A percentile compares a stretch with the other conserved stretches of the same genome.
phyloP scores from a whole-genome alignment of 2,113 vertebrate species.

The Pomatostomus ruficeps region DNA sequence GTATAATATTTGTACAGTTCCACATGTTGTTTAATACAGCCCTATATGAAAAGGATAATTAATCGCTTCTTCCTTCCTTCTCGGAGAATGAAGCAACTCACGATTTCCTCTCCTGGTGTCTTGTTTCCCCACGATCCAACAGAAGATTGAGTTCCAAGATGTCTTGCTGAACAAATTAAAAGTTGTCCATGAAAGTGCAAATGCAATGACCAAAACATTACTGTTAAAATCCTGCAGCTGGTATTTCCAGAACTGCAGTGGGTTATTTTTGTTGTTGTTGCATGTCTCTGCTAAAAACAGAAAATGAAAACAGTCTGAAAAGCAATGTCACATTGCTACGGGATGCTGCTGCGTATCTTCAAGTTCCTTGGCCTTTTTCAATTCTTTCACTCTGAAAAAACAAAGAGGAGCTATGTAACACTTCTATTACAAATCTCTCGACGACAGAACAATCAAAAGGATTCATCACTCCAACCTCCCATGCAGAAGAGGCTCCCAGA shows the following conservation, averaged over 20 bases:
- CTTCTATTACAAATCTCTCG: not conserved
- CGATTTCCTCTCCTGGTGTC: slow-evolving; percentile 73
- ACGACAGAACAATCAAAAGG: not conserved
- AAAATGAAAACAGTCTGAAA: slow-evolving; percentile 94
- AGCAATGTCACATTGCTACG: slow-evolving; percentile 97
- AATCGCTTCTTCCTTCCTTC: slow-evolving; percentile 68
- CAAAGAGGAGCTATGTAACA: slow-evolving; percentile 59
- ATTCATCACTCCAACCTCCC: not conserved
- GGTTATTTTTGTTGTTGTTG: slow-evolving; percentile 83
- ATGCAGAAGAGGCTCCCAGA: not conserved
- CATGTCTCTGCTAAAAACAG: slow-evolving; percentile 96
- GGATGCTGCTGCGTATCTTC: slow-evolving; percentile 91
- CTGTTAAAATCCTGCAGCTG: slow-evolving; percentile 85
- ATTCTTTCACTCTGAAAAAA: slow-evolving; percentile 98
- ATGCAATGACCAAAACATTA: slow-evolving; percentile 87
- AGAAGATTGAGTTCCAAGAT: slow-evolving; percentile 84
- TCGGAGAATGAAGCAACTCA: slow-evolving; percentile 70
- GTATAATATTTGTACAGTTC: slow-evolving; percentile 86
- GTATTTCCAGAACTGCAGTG: slow-evolving; percentile 82
- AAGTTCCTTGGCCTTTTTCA: slow-evolving; percentile 99
- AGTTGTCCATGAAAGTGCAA: slow-evolving; percentile 88
- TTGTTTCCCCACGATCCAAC: slow-evolving; percentile 77
- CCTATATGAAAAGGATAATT: slow-evolving; percentile 79
- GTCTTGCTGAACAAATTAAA: slow-evolving; percentile 87
- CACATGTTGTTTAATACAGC: slow-evolving; percentile 84